Base-by-base conservation (phyloP, 2,888 invertebrate species). In the Prosopocoilus inquinatus region DNA sequence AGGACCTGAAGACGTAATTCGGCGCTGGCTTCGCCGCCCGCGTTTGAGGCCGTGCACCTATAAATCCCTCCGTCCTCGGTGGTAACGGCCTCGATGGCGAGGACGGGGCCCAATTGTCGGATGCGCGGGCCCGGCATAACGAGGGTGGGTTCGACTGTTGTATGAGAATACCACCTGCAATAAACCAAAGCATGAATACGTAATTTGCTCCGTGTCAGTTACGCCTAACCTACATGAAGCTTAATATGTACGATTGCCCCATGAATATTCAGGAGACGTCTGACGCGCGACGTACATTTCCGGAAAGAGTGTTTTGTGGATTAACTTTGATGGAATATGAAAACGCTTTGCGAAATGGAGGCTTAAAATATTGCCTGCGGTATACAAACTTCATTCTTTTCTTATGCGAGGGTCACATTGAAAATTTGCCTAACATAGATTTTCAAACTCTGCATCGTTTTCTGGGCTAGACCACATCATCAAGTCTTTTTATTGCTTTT, bases 31-130 rank as follows among this genome's bases (percentile, higher is more conserved):
- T 88, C 87, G 4, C 88, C 88, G 5, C 86, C 87, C 39, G 85
- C 81, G 75, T 88, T 89, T 36, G 84, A 81, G 1, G 87, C 85
- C 1, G 85, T 80, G 71, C 88, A 89, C 57, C 87, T 82, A 73
- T 88, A 89, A 41, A 81, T 75, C 3, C 88, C 88, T 33, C 84
- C 76, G 72, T 88, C 88, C 68, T 87, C 87, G 11, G 83, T 78
- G 1, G 86, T 86, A 9, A 87, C 87, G 4, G 87, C 85, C 74
- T 88, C 88, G 57, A 88, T 84, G 7, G 87, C 86, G 45, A 88
- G 71, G 20, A 88, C 85, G 0, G 88, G 85, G 0, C 88, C 88
- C 1, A 87, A 78, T 45, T 88, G 80, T 16, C 87, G 80, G 28
- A 84, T 82, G 56, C 87, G 79, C 1, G 86, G 85, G 2, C 87